Evolutionary conservation across 1,140 invertebrate genomes (phyloP).

Genomic region (Anthonomus grandis): DNA sequence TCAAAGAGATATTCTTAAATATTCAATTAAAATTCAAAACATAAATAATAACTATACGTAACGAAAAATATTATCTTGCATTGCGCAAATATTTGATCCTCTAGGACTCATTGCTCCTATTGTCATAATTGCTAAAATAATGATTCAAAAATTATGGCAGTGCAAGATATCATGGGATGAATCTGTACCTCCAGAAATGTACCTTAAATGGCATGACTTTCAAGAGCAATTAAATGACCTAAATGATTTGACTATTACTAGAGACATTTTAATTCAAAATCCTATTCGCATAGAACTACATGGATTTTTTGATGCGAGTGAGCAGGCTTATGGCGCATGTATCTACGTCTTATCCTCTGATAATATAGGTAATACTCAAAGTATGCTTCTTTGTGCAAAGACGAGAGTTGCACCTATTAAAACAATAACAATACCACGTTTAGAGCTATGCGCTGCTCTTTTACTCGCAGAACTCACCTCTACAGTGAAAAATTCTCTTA

Average conservation of each 20-base stretch:
- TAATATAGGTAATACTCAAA: neutral
- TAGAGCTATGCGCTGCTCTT: slow-evolving; percentile 15
- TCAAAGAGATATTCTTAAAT: slow-evolving; percentile 6
- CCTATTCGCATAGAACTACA: neutral
- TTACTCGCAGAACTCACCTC: neutral
- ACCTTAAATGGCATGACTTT: neutral
- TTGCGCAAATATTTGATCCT: slow-evolving; percentile 44
- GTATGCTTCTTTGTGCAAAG: slow-evolving; percentile 5
- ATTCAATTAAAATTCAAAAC: slow-evolving; percentile 10
- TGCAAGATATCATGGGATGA: slow-evolving; percentile 16
- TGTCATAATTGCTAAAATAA: slow-evolving; percentile 7
- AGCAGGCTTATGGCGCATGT: slow-evolving; percentile 2
- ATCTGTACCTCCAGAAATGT: neutral
- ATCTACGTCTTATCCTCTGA: neutral
- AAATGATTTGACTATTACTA: neutral
- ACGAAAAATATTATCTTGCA: slow-evolving; percentile 23
- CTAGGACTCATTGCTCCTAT: slow-evolving; percentile 41
- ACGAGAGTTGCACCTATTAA: slow-evolving; percentile 14
- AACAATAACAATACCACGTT: neutral
- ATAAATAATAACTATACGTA: slow-evolving; percentile 19
- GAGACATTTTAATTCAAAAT: neutral
- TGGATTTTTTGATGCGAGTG: slow-evolving; percentile 19
- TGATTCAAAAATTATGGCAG: slow-evolving; percentile 10
- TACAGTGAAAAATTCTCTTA: neutral
- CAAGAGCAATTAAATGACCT: neutral